Base-by-base conservation (phyloP, 2,113 vertebrate genomes). In the Trogon melanurus region DNA sequence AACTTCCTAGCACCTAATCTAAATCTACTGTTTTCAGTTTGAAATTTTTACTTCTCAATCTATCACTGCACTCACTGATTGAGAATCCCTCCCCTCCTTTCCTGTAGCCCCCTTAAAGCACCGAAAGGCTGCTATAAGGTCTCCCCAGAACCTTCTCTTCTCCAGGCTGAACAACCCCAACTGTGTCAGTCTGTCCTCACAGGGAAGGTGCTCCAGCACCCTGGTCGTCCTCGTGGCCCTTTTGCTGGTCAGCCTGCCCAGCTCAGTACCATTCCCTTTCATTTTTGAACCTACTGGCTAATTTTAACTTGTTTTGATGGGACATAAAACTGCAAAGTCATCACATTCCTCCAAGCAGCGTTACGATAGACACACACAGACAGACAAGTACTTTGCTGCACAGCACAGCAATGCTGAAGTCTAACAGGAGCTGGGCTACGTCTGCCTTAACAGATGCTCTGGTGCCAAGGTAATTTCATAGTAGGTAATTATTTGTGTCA, bases 341-440 rank as follows among this genome's bases (percentile, higher is more conserved):
- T 41, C 48, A 8, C 2, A 2, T 47, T 83, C 13, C n/a, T 73
- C n/a, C 1, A 17, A 25, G 64, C 7, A 64, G 58, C 58, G 19
- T 32, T 50, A 45, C 57, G 58, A 66, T 5, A 53, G 25, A 29
- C 44, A 45, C 53, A 58, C n/a, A 45, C 78, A 75, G 9, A 51
- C 0, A 0, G 65, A 44, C 65, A 76, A 34, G 16, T 8, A 17
- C n/a, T 57, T 65, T 0, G 2, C n/a, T 45, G 19, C 47, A 29
- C 38, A 44, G 19, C 47, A 29, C 38, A 44, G 13, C 1, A 61
- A 74, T 57, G 81, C 53, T 87, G 54, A 50, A 82, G 10, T 61
- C 45, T 19, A 58, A 66, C 16, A 83, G 79, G 41, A 91, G 60
- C 65, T 60, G 56, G 47, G 56, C 36, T 73, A 1, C 2, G 25